phyloP scores from a whole-genome alignment of 1,140 invertebrate genomes.

The Potamilus streckersoni region DNA sequence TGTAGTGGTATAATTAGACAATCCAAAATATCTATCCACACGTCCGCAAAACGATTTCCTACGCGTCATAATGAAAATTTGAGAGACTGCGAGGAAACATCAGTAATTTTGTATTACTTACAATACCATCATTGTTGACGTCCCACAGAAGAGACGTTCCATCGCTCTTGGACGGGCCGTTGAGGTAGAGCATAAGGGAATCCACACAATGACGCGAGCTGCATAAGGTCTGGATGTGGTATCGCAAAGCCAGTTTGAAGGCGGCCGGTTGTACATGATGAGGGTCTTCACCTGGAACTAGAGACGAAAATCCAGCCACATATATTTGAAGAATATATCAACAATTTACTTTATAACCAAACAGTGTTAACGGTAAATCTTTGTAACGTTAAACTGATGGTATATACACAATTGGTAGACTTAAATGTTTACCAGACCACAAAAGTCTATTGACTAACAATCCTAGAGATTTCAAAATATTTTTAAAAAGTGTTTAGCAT shows the following conservation, averaged over 20 bases:
- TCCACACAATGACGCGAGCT: conserved; percentile 69
- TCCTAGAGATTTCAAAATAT: no score
- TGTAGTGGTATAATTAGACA: no score
- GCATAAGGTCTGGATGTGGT: conserved; percentile 70
- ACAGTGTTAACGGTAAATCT: no score
- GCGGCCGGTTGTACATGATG: conserved; percentile 67
- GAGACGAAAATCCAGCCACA: not conserved
- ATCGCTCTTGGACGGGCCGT: conserved; percentile 69
- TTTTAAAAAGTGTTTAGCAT: no score
- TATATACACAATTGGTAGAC: no score
- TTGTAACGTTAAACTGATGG: no score
- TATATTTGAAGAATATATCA: not conserved
- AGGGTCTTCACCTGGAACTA: conserved; percentile 39
- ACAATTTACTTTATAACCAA: not conserved
- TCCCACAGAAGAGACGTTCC: conserved; percentile 72
- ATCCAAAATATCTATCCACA: no score
- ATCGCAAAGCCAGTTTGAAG: conserved; percentile 70
- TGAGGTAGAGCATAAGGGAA: conserved; percentile 71
- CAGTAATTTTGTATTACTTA: conserved; percentile 45
- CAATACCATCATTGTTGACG: conserved; percentile 70
- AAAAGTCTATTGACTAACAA: no score
- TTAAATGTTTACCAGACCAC: no score
- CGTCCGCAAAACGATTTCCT: no score
- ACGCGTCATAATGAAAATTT: no score
- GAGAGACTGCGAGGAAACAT: not conserved